These are phyloP conservation scores for Theretra japonica DNA, from an alignment of 2,888 invertebrate genomes.

Conservation along the genomic window DNA sequence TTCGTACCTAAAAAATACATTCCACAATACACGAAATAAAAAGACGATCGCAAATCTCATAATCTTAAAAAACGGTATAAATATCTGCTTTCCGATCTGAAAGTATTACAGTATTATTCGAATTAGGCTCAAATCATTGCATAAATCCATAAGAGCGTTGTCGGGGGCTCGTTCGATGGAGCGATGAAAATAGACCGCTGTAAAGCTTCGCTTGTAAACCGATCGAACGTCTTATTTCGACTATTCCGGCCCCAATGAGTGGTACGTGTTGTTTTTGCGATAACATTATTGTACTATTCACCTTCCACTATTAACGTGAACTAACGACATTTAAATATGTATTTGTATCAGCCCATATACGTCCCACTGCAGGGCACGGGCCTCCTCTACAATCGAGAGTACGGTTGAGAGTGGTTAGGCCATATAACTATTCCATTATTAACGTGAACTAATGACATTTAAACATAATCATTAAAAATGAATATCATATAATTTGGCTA, in stretches of 20 bases:
- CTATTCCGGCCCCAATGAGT: slow-evolving; percentile 60
- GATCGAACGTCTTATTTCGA: slow-evolving; percentile 70
- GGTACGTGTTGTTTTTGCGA: slow-evolving; percentile 63
- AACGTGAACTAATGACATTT: slow-evolving; percentile 1
- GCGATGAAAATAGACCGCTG: slow-evolving; percentile 73
- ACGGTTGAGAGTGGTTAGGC: too few relatives aligned
- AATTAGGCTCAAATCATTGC: slow-evolving; percentile 62
- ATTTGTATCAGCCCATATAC: too few relatives aligned
- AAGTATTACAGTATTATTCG: slow-evolving; percentile 43
- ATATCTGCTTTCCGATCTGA: slow-evolving; percentile 9
- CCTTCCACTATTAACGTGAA: slow-evolving; percentile 51
- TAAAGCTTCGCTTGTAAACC: slow-evolving; percentile 65
- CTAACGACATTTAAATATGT: not conserved
- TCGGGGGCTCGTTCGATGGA: slow-evolving; percentile 65
- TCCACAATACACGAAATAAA: slow-evolving; percentile 20
- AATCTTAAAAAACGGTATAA: slow-evolving; percentile 21
- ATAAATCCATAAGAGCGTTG: slow-evolving; percentile 70
- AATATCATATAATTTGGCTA: not conserved
- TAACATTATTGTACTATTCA: slow-evolving; percentile 66
- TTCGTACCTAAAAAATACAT: slow-evolving; percentile 29
- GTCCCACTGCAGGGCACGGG: too few relatives aligned
- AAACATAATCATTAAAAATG: not conserved
- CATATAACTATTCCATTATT: too few relatives aligned
- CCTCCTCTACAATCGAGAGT: too few relatives aligned
- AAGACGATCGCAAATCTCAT: slow-evolving; percentile 7